These are phyloP conservation scores for Agriotes lineatus DNA, from an alignment of 2,888 invertebrate genomes.

Conservation along the genomic window DNA sequence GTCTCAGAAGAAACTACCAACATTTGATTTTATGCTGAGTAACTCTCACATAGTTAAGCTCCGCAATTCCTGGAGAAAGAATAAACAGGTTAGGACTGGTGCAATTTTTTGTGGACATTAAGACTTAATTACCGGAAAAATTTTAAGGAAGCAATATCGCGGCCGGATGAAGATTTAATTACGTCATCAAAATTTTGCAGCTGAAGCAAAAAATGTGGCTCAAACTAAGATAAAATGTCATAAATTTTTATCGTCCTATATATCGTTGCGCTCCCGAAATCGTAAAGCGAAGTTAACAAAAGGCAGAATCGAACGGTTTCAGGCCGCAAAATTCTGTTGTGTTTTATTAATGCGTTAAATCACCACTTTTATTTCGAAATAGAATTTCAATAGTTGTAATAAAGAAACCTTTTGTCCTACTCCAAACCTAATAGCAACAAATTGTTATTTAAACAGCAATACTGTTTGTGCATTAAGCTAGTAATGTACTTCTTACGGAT, in stretches of 20 bases:
- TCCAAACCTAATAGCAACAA: too few relatives aligned
- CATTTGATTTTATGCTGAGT: too few relatives aligned
- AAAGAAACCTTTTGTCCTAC: too few relatives aligned
- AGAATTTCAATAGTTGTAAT: slow-evolving; percentile 5
- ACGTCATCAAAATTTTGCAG: slow-evolving; percentile 30
- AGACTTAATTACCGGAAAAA: slow-evolving; percentile 4
- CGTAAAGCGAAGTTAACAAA: slow-evolving; percentile 30
- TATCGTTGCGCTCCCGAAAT: slow-evolving; percentile 27
- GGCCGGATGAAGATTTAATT: slow-evolving; percentile 21
- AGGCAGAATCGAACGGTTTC: slow-evolving; percentile 20
- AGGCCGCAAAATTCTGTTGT: slow-evolving; percentile 16
- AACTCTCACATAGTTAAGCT: too few relatives aligned
- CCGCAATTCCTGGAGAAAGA: too few relatives aligned
- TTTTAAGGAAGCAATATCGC: neutral
- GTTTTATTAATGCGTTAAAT: slow-evolving; percentile 29
- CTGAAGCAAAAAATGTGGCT: slow-evolving; percentile 6
- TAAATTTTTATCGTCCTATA: slow-evolving; percentile 34
- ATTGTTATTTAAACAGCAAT: too few relatives aligned
- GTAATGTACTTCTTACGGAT: too few relatives aligned
- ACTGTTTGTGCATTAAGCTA: too few relatives aligned
- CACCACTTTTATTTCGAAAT: neutral
- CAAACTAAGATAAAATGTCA: slow-evolving; percentile 21
- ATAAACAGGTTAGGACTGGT: neutral
- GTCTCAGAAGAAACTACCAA: too few relatives aligned
- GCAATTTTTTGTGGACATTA: neutral